Evolutionary conservation across 2,888 invertebrate genomes (phyloP).

Genomic region (Mycalesis mineus): DNA sequence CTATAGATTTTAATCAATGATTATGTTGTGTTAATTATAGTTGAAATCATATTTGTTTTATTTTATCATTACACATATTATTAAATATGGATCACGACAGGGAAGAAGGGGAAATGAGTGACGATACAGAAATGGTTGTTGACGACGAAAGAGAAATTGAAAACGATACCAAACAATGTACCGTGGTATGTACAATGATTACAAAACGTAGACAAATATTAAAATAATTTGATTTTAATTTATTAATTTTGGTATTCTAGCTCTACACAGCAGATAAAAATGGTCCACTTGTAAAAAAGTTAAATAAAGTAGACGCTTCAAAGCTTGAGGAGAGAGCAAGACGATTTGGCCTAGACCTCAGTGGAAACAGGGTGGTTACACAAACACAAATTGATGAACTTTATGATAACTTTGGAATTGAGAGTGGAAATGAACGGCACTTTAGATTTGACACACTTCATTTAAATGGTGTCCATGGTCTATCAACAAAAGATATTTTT

Average conservation of each 20-base stretch:
- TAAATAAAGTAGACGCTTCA: slow-evolving; percentile 63
- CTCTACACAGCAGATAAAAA: slow-evolving; percentile 56
- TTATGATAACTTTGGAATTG: slow-evolving; percentile 64
- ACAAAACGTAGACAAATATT: too few species aligned
- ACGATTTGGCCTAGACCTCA: slow-evolving; percentile 65
- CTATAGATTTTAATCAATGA: too few species aligned
- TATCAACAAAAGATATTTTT: slow-evolving; percentile 88
- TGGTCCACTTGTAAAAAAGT: slow-evolving; percentile 51
- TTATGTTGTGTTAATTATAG: too few species aligned
- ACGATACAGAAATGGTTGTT: slow-evolving; percentile 60
- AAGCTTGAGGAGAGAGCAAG: slow-evolving; percentile 68
- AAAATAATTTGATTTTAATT: too few species aligned
- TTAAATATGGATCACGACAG: slow-evolving; percentile 48
- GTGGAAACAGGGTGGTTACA: slow-evolving; percentile 62
- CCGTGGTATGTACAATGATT: slow-evolving; percentile 41
- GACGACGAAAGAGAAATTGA: slow-evolving; percentile 45
- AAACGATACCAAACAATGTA: slow-evolving; percentile 34
- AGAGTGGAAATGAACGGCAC: slow-evolving; percentile 79
- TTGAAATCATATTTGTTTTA: too few species aligned
- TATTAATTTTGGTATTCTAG: slow-evolving; percentile 36
- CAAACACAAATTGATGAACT: slow-evolving; percentile 71
- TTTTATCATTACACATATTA: too few species aligned
- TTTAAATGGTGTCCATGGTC: slow-evolving; percentile 84
- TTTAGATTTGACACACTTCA: slow-evolving; percentile 86
- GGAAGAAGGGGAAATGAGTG: slow-evolving; percentile 76